phyloP scores from a whole-genome alignment of 2,797 vertebrate species.

The Microctenopoma lineatum region DNA sequence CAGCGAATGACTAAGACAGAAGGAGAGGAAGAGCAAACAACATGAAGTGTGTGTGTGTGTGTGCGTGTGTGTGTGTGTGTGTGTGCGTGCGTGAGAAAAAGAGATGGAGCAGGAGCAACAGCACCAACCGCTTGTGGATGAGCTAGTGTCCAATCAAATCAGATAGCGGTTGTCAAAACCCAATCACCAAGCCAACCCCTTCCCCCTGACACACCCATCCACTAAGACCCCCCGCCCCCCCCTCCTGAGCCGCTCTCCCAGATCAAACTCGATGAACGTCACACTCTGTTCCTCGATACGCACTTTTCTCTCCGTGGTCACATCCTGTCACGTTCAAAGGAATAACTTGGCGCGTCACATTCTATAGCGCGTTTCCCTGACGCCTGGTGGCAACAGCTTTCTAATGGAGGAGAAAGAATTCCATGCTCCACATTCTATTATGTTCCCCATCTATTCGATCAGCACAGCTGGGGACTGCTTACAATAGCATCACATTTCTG shows the following conservation, averaged over 20 bases:
- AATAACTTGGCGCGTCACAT: conserved; percentile 56
- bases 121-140: conserved; percentile 49
- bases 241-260: conserved; percentile 19
- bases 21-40: conserved; percentile 44
- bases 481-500: conserved; percentile 45
- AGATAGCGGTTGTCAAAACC: conserved; percentile 67
- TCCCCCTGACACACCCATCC: conserved; percentile 51
- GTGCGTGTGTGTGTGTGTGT: neutral
- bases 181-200: conserved; percentile 63
- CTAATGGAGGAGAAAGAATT: conserved; percentile 34
- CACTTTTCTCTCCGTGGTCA: conserved; percentile 39
- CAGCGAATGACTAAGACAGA: conserved; percentile 59
- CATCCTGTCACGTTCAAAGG: conserved; percentile 60
- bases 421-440: conserved; percentile 50
- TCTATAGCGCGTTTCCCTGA: conserved; percentile 44
- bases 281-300: conserved; percentile 36
- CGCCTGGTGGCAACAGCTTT: conserved; percentile 32
- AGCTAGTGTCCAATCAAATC: conserved; percentile 68
- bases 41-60: conserved; percentile 21
- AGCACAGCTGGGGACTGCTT: conserved; percentile 21
- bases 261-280: conserved; percentile 53
- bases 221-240: conserved; percentile 29
- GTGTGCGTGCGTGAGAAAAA: conserved; percentile 8
- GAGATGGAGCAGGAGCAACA: neutral
- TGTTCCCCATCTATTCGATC: conserved; percentile 53